Conservation (phyloP, 2,113 vertebrate species). For the Pelusios castaneus region DNA sequence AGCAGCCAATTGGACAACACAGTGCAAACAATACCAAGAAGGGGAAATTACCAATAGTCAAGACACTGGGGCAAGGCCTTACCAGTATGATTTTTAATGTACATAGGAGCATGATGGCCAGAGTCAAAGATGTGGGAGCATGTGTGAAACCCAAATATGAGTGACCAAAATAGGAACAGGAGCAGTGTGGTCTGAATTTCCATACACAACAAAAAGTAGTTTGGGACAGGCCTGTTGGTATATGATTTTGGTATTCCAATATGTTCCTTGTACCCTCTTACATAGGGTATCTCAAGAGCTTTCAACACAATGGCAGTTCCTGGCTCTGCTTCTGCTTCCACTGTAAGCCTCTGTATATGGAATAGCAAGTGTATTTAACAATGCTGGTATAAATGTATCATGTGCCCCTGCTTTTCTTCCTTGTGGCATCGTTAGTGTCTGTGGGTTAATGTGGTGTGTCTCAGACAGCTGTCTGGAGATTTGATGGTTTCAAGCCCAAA, state of each 20-base stretch:
- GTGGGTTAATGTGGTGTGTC: slow-evolving; percentile 8
- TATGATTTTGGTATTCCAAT: not conserved
- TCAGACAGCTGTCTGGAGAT: slow-evolving; percentile 46
- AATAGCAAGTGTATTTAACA: slow-evolving; percentile 36
- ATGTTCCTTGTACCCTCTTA: not conserved
- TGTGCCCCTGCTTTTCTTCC: slow-evolving; percentile 4
- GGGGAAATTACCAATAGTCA: not conserved
- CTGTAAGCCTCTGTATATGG: not conserved
- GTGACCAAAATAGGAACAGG: not conserved
- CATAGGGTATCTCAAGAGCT: not conserved
- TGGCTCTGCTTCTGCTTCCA: not conserved
- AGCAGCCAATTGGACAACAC: not conserved
- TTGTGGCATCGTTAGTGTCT: slow-evolving; percentile 32
- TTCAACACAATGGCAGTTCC: not conserved
- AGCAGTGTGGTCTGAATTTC: not conserved
- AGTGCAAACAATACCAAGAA: not conserved
- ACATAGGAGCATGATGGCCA: not conserved
- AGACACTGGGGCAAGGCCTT: not conserved
- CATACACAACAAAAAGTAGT: not conserved
- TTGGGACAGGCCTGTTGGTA: not conserved
- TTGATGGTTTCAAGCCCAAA: slow-evolving; percentile 18
- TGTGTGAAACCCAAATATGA: not conserved
- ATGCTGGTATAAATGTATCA: not conserved
- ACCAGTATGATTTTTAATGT: not conserved
- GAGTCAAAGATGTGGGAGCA: not conserved